Evolutionary conservation across 2,888 invertebrate species (phyloP).

Genomic region (Hypselothyrea guttata): DNA sequence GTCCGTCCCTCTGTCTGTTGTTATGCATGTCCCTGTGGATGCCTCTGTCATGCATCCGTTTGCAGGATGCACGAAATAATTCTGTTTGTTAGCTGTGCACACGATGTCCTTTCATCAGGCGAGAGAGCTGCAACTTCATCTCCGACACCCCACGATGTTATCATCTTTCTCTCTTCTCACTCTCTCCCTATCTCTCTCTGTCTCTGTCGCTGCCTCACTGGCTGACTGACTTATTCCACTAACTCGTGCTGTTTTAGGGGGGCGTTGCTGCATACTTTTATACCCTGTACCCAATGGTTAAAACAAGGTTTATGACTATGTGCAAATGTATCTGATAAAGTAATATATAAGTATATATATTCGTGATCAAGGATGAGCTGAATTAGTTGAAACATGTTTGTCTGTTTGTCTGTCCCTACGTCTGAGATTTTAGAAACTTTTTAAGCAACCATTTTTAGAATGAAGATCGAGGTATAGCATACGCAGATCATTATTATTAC

Average conservation of each 20-base stretch:
- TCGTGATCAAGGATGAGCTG: too few relatives aligned
- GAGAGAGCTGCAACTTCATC: slow-evolving; percentile 38
- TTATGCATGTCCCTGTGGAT: slow-evolving; percentile 27
- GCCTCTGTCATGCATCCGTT: slow-evolving; percentile 70
- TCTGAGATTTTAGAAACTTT: too few relatives aligned
- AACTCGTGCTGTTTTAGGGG: slow-evolving; percentile 1
- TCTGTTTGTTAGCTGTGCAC: slow-evolving; percentile 66
- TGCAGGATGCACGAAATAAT: slow-evolving; percentile 76
- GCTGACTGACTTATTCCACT: slow-evolving; percentile 60
- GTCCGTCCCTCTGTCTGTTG: slow-evolving; percentile 22
- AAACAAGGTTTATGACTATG: too few relatives aligned
- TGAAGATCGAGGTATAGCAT: too few relatives aligned
- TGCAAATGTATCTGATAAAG: too few relatives aligned
- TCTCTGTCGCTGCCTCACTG: slow-evolving; percentile 40
- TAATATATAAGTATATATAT: too few relatives aligned
- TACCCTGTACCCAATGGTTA: too few relatives aligned
- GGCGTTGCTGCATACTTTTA: neutral
- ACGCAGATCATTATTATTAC: too few relatives aligned
- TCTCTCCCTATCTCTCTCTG: neutral
- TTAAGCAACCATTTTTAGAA: too few relatives aligned
- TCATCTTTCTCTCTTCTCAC: slow-evolving; percentile 2
- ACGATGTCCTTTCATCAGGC: slow-evolving; percentile 59
- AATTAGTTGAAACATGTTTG: too few relatives aligned
- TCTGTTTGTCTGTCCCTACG: too few relatives aligned
- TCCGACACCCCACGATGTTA: slow-evolving; percentile 11